These are phyloP conservation scores for Caenorhabditis latens DNA, from an alignment of 1,140 invertebrate genomes.

Conservation along the genomic window DNA sequence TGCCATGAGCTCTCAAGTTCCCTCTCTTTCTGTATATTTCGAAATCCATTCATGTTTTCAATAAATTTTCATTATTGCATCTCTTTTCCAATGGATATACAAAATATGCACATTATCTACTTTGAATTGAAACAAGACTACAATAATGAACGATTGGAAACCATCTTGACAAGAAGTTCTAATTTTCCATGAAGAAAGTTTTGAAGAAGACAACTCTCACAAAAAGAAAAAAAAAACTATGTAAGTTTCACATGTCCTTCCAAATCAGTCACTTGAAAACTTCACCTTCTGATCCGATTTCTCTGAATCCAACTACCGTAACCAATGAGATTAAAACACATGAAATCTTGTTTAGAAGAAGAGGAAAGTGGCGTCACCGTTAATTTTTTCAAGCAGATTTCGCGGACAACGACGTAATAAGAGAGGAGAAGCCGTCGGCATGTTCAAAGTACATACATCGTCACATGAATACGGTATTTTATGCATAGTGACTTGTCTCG, in stretches of 20 bases:
- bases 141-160: no score
- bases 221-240: no score
- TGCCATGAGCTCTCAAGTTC: conserved; percentile 47
- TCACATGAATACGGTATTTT: not conserved
- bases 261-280: no score
- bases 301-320: not conserved
- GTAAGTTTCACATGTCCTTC: no score
- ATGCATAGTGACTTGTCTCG: not conserved
- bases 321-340: conserved; percentile 29
- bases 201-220: no score
- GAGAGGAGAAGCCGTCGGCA: not conserved
- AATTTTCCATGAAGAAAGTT: no score
- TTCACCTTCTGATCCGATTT: no score
- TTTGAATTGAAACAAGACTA: no score
- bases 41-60: conserved; percentile 35
- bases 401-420: conserved; percentile 23
- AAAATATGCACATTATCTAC: no score
- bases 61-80: not conserved
- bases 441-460: conserved; percentile 43
- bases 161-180: no score
- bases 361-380: conserved; percentile 35
- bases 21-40: conserved; percentile 41
- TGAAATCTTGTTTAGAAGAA: conserved; percentile 18
- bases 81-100: no score
- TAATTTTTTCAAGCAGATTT: conserved; percentile 19